Evolutionary conservation across 1,140 invertebrate species (phyloP), one percentile per base, ranked within the genome.

Genomic region (Achatina immaculata): DNA sequence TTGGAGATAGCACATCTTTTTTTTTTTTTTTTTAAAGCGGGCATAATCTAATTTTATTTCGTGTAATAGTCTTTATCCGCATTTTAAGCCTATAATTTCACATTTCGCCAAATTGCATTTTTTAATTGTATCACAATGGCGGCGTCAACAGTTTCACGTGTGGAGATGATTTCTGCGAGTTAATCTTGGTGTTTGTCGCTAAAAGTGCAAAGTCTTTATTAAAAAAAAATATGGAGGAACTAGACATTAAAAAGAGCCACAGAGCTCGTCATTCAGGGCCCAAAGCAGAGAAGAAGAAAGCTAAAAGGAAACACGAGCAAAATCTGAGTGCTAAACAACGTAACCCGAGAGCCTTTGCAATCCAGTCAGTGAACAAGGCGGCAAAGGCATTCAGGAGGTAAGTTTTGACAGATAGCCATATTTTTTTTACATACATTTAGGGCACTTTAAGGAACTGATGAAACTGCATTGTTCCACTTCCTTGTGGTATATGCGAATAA

Each of bases 261-360:
- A 72, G 79, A 45, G 43, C 48, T 31, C 77, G 78, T 3, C 91
- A 92, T 79, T 84, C 88, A 9, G 84, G 90, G 45, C 79, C 86
- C 11, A 87, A 90, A 92, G 86, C 93, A 86, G 96, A 96, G 19
- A 93, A 95, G 0, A 99, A 98, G 92, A 98, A 98, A 90, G 98
- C 98, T 88, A 96, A 96, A 89, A 98, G 97, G 88, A 94, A 94
- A 84, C 91, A 94, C 77, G 91, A 93, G 21, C 92, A 94, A 84
- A 92, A 93, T 24, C 78, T 94, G 1, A 94, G 93, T 66, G 79
- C 87, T 28, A 81, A 84, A 81, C 89, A 91, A 73, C 93, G 94
- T 78, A 99, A 99, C 93, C 96, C 97, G 0, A 99, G 99, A 92
- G 98, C 98, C 0, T 99, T 99, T 92, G 95, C 97, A 40, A 96